phyloP scores from a whole-genome alignment of 2,888 invertebrate species.

The Cataglyphis livida region DNA sequence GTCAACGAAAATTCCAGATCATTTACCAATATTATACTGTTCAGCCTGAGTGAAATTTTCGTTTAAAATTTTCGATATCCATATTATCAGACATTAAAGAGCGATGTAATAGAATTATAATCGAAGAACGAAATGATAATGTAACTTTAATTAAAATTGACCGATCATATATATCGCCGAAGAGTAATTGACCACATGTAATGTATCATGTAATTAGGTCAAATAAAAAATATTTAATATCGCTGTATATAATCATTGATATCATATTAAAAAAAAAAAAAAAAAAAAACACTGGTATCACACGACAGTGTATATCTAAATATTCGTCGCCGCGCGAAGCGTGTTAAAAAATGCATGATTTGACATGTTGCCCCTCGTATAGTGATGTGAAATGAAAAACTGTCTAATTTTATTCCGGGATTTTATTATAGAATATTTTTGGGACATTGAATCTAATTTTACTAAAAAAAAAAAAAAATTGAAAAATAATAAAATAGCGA shows the following conservation, averaged over 20 bases:
- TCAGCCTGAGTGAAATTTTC: conserved; percentile 25
- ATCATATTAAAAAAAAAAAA: conserved; percentile 6
- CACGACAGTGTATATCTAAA: background rate
- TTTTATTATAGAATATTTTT: too few relatives aligned
- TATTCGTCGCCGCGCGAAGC: too few relatives aligned
- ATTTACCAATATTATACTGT: conserved; percentile 1
- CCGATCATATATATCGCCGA: conserved; percentile 2
- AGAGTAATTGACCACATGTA: conserved; percentile 25
- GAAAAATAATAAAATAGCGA: too few relatives aligned
- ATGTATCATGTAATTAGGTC: conserved; percentile 11
- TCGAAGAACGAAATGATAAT: conserved; percentile 24
- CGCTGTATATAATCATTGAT: conserved; percentile 30
- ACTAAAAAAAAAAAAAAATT: too few relatives aligned
- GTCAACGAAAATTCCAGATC: conserved; percentile 15
- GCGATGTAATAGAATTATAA: background rate
- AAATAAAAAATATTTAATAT: conserved; percentile 44
- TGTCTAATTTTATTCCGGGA: too few relatives aligned
- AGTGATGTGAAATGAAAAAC: too few relatives aligned
- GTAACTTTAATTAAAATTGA: conserved; percentile 43
- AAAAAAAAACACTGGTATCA: too few relatives aligned
- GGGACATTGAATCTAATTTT: too few relatives aligned
- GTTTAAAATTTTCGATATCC: conserved; percentile 16
- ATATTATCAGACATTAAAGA: conserved; percentile 3
- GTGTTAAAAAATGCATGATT: too few relatives aligned
- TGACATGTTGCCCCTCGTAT: too few relatives aligned